Conservation (phyloP, 2,888 invertebrate species). For the Hypomecis punctinalis region DNA sequence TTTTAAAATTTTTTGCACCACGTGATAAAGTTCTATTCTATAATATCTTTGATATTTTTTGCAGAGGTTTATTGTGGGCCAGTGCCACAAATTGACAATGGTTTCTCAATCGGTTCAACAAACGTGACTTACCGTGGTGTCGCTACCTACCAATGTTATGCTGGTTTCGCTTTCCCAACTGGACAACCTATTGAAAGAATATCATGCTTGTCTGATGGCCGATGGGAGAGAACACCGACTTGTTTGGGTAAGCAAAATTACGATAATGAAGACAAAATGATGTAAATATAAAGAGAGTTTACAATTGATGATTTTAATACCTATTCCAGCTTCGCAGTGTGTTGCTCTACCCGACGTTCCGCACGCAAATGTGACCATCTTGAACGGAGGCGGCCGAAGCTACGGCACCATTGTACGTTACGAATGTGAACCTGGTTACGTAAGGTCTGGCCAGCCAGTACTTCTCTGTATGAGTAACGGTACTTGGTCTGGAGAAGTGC, state of each 20-base stretch:
- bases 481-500: conserved; percentile 97
- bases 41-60: conserved; percentile 42
- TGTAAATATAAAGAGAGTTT: not conserved
- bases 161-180: conserved; percentile 96
- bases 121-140: conserved; percentile 97
- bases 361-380: conserved; percentile 93
- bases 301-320: not conserved
- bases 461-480: conserved; percentile 98
- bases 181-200: conserved; percentile 95
- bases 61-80: conserved; percentile 97
- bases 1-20: not conserved
- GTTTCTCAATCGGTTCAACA: conserved; percentile 97
- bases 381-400: conserved; percentile 96
- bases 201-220: conserved; percentile 94
- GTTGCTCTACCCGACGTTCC: conserved; percentile 93
- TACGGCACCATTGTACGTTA: conserved; percentile 97
- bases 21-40: not conserved
- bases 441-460: conserved; percentile 94
- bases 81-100: conserved; percentile 98
- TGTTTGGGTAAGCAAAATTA: conserved; percentile 88
- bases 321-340: conserved; percentile 92
- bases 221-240: conserved; percentile 96
- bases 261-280: not conserved
- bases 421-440: conserved; percentile 96
- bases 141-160: conserved; percentile 98